These are phyloP conservation scores for Omphaloscelis lunosa DNA, from an alignment of 2,888 invertebrate species.

Conservation along the genomic window DNA sequence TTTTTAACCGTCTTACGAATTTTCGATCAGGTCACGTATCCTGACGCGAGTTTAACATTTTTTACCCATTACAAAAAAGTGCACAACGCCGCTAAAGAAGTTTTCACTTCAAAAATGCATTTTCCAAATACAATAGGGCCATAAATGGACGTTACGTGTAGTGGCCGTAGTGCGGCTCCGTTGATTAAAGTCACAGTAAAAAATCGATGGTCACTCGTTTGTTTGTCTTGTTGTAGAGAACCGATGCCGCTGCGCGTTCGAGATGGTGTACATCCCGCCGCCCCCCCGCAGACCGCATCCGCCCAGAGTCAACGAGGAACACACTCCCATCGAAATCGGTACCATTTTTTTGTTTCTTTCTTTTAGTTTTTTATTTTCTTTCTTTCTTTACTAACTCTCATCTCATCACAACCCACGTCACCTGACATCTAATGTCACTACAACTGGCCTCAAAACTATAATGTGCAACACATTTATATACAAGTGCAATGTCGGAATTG, in stretches of 20 bases:
- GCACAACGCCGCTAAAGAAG: too few relatives aligned
- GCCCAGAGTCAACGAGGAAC: conserved; percentile 51
- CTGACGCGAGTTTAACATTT: too few relatives aligned
- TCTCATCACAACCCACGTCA: background rate
- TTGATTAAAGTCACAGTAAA: too few relatives aligned
- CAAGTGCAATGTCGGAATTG: background rate
- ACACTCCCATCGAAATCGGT: conserved; percentile 72
- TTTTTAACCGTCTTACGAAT: too few relatives aligned
- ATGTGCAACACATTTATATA: background rate
- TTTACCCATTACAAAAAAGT: too few relatives aligned
- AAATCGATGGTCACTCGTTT: background rate
- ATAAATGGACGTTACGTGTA: too few relatives aligned
- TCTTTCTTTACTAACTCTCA: too few relatives aligned
- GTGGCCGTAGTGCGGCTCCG: too few relatives aligned
- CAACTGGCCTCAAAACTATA: background rate
- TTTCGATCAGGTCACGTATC: too few relatives aligned
- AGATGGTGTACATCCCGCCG: conserved; percentile 72
- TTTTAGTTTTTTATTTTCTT: background rate
- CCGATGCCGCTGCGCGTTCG: conserved; percentile 72
- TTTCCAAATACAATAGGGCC: too few relatives aligned
- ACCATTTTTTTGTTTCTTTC: background rate
- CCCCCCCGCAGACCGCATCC: conserved; percentile 23
- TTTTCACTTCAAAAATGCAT: too few relatives aligned
- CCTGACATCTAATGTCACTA: background rate
- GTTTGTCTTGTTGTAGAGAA: conserved; percentile 68